Conservation (phyloP, 2,888 invertebrate genomes). For the Sarcophaga variegata region DNA sequence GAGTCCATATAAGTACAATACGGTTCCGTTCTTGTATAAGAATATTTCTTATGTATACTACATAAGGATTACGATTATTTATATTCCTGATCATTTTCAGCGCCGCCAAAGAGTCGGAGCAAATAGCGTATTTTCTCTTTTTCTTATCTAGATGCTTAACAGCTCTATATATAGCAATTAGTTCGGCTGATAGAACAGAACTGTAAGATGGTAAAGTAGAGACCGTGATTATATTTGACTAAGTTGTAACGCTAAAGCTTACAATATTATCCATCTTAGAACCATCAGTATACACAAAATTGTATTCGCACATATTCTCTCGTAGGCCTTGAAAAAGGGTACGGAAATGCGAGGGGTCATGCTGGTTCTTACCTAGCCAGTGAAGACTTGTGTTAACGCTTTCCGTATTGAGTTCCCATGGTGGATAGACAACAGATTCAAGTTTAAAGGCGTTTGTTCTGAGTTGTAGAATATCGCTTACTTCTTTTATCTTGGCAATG, state of each 20-base stretch:
- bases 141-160: neutral
- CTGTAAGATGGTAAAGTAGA: neutral
- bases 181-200: neutral
- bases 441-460: neutral
- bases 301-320: neutral
- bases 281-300: conserved; percentile 26
- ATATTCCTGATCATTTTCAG: neutral
- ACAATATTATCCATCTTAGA: neutral
- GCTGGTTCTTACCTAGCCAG: neutral
- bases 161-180: neutral
- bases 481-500: neutral
- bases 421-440: neutral
- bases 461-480: neutral
- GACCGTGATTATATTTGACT: neutral
- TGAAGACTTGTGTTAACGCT: neutral
- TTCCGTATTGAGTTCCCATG: neutral
- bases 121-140: conserved; percentile 1
- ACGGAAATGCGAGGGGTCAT: neutral
- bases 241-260: neutral
- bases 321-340: neutral
- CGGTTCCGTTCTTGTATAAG: neutral
- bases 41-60: neutral
- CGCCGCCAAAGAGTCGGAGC: neutral
- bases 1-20: conserved; percentile 6
- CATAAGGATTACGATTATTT: neutral